Evolutionary conservation across 92 coral and sea anemone species (phyloP).

Genomic region (Umimayanthus kanabou): DNA sequence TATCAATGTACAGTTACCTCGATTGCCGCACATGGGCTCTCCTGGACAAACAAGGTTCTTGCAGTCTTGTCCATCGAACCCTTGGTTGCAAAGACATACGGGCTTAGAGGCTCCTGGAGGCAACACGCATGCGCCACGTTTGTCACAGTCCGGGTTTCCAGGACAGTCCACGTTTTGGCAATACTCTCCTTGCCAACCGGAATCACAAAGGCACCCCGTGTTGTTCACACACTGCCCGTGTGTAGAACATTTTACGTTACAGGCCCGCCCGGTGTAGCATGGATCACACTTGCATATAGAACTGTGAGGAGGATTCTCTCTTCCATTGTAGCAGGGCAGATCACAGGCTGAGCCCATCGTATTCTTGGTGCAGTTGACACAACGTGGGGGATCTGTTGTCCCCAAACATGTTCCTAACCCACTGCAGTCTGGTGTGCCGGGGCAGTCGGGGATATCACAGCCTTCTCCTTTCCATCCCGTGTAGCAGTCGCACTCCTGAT

Average conservation of each 20-base stretch:
- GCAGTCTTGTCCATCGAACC: conserved; percentile 62
- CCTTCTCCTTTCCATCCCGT: conserved; percentile 72
- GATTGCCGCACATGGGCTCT: conserved; percentile 60
- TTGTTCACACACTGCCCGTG: conserved; percentile 55
- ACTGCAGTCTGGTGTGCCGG: conserved; percentile 70
- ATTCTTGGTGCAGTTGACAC: conserved; percentile 63
- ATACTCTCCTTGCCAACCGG: conserved; percentile 61
- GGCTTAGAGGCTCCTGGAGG: conserved; percentile 47
- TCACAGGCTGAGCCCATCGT: conserved; percentile 72
- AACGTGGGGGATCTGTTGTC: conserved; percentile 60
- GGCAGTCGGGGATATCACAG: conserved; percentile 67
- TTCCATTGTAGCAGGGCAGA: conserved; percentile 65
- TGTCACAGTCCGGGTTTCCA: conserved; percentile 66
- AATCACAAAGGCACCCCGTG: conserved; percentile 49
- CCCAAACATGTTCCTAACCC: conserved; percentile 60
- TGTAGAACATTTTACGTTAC: conserved; percentile 58
- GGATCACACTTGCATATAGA: conserved; percentile 59
- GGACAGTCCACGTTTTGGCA: conserved; percentile 68
- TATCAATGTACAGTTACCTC: conserved; percentile 61
- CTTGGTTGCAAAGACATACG: conserved; percentile 66
- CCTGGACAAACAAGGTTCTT: conserved; percentile 67
- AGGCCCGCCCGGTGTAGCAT: conserved; percentile 58
- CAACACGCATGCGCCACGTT: conserved; percentile 57
- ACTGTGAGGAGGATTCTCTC: conserved; percentile 58
- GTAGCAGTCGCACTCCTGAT: conserved; percentile 68